Conservation (phyloP, 2,113 vertebrate species). For the Poecilia latipinna region DNA sequence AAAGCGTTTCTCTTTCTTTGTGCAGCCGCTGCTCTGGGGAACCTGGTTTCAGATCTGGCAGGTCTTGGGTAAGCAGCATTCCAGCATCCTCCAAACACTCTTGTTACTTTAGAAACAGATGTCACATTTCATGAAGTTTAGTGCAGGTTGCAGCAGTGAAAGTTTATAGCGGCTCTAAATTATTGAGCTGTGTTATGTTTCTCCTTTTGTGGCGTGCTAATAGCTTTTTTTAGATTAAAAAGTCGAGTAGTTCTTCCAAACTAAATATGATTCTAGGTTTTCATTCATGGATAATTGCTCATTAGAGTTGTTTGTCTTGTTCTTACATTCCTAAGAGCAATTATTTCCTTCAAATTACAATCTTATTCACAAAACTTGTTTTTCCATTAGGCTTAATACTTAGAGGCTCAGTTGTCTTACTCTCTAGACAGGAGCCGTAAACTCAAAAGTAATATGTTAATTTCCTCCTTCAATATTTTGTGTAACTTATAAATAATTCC, state of each 20-base stretch:
- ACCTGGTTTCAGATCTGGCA: slow-evolving; percentile 96
- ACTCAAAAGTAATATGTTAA: background rate
- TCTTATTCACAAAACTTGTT: background rate
- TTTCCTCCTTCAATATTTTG: background rate
- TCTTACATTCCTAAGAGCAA: background rate
- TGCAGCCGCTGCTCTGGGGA: slow-evolving; percentile 94
- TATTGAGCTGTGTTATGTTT: background rate
- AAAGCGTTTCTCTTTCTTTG: slow-evolving; percentile 29
- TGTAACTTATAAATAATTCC: background rate
- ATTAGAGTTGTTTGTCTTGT: background rate
- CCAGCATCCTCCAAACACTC: background rate
- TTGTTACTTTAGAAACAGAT: background rate
- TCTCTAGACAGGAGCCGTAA: background rate
- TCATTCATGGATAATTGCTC: background rate
- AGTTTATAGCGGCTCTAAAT: background rate
- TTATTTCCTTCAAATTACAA: background rate
- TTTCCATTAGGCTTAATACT: background rate
- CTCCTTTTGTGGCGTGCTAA: background rate
- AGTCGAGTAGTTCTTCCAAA: background rate
- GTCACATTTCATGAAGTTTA: background rate
- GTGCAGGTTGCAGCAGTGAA: background rate
- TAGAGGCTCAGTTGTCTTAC: background rate
- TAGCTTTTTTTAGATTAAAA: background rate
- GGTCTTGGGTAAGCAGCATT: slow-evolving; percentile 89
- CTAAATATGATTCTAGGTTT: background rate